Conservation (phyloP, 2,113 vertebrate genomes). For the Daubentonia madagascariensis region DNA sequence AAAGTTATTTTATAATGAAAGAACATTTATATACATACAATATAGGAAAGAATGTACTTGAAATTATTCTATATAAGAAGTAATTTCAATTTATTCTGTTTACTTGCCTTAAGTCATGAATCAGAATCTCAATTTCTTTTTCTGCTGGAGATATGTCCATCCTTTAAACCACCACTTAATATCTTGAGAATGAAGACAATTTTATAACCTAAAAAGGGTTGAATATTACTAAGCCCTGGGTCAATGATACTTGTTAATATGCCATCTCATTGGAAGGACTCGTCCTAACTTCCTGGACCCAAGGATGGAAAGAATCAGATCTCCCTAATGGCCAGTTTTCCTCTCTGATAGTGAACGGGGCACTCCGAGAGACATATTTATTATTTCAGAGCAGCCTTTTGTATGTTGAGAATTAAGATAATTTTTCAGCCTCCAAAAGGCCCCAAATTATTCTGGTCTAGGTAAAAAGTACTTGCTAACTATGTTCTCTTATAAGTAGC, state of each 20-base stretch:
- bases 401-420: background rate
- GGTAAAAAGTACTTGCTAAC: background rate
- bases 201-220: background rate
- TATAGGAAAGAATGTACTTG: conserved; percentile 3
- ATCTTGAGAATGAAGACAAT: conserved; percentile 3
- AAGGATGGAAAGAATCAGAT: background rate
- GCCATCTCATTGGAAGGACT: background rate
- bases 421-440: background rate
- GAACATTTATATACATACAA: background rate
- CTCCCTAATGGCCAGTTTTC: background rate
- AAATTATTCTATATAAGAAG: background rate
- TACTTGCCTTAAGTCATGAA: background rate
- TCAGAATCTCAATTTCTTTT: background rate
- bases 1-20: background rate
- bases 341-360: background rate
- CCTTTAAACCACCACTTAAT: background rate
- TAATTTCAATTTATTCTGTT: conserved; percentile 12
- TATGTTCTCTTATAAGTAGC: background rate
- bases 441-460: background rate
- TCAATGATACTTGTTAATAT: background rate
- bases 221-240: background rate
- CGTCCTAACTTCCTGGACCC: background rate
- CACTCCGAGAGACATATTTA: background rate
- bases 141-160: background rate
- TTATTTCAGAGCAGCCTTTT: background rate